Base-by-base conservation (phyloP, 1,140 invertebrate species). In the Mycetomoellerius zeteki region DNA sequence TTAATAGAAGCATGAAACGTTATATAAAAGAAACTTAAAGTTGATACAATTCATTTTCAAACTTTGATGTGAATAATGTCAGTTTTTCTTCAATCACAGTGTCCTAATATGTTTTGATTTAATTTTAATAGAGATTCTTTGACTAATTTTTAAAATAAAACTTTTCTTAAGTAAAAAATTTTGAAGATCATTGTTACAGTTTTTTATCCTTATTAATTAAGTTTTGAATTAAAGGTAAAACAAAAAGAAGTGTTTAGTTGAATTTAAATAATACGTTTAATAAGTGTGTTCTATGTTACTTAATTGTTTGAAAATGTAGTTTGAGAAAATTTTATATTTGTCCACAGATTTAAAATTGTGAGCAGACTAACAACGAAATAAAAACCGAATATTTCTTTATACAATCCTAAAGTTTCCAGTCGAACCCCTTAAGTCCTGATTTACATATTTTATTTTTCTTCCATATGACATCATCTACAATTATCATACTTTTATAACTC, bases 221-320 rank as follows among this genome's bases (percentile, higher is more conserved):
- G 60, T 75, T 7, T 65, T n/a, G 19, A 52, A 78, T 16, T 65
- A 80, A 33, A 78, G 6, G 52, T 67, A n/a, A n/a, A n/a, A n/a
- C 12, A 16, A 52, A n/a, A 14, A n/a, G 19, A 10, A 67, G 27
- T 43, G 19, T 47, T 67, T 5, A 43, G 10, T 67, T 43, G 8
- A 14, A 24, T 5, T 43, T 47, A 10, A 67, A 58, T 58, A 14
- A 58, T 37, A 33, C 6, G n/a, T 21, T 37, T 52, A 24, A 24
- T 27, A 73, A 54, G 3, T 54, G 8, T 33, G 43, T 56, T 50
- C 16, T 21, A 43, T 43, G 37, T 43, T 33, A 7, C 12, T 75
- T 50, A 71, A 71, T 69, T 50, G n/a, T 56, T 56, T 1, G 1
- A 56, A 33, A 58, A 24, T 71, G 10, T 33, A 47, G 21, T 77